Evolutionary conservation across 2,888 invertebrate species (phyloP), one percentile per base, ranked within the genome.

Genomic region (Cosmia pyralina): DNA sequence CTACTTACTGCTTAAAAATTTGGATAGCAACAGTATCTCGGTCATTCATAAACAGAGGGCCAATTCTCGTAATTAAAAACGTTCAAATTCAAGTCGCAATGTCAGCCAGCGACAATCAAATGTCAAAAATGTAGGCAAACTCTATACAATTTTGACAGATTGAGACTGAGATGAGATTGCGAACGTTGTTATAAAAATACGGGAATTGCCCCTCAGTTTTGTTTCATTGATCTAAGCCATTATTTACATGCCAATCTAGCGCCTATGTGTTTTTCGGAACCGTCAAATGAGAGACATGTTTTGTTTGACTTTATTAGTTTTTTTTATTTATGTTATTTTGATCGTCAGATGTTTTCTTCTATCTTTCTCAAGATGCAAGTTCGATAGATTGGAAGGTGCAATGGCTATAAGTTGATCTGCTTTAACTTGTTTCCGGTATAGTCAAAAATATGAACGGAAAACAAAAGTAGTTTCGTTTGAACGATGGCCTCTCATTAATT

Each of bases 401-500:
- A 59, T 44, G 68, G 68, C 48, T 81, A 15, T 50, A 58, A 34
- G 68, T 52, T 62, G 41, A 57, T 71, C 44, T 66, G 72, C 72
- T 72, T 75, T 63, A 60, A 60, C 19, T 72, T 46, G 46, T 50
- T 52, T 76, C 57, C 66, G 52, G 58, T 77, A 55, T 72, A 76
- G 63, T 46, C 1, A 57, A 74, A 62, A 52, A 64, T 65, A 38
- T 53, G 17, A 72, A 58, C 6, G n/a, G 60, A 66, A 63, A 72
- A 38, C 34, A 63, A 66, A 64, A 73, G 60, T 73, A 69, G 44
- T 71, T 75, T 71, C 38, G 55, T 69, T 67, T 67, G 57, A 68
- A 76, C 60, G 68, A 76, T 72, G 83, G 77, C 85, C 80, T 84
- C 76, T 83, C 65, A 81, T 60, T 72, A 65, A 72, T 67, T 4